Conservation (phyloP, 2,888 invertebrate genomes). For the Chymomyza procnemis region DNA sequence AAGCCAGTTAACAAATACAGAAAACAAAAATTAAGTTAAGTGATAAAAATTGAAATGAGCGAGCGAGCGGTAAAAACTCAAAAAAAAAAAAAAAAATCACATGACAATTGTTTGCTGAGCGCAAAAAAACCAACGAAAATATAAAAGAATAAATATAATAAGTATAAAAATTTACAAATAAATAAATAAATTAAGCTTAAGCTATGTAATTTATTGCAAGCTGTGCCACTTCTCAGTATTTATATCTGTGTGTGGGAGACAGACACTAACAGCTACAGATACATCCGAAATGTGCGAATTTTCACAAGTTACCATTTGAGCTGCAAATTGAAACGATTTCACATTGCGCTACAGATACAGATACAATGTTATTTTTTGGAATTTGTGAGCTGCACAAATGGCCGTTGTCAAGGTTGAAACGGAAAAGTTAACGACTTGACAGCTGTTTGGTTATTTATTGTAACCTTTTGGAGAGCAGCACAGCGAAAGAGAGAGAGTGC, state of each 20-base stretch:
- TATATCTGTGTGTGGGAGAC: slow-evolving; percentile 8
- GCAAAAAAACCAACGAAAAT: slow-evolving; percentile 11
- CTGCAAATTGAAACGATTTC: background rate
- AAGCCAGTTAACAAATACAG: slow-evolving; percentile 9
- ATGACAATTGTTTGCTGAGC: slow-evolving; percentile 45
- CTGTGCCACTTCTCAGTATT: slow-evolving; percentile 56
- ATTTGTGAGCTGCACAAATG: slow-evolving; percentile 6
- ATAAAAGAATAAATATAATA: background rate
- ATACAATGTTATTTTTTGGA: slow-evolving; percentile 11
- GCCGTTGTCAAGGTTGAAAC: background rate
- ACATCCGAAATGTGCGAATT: slow-evolving; percentile 59
- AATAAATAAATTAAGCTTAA: slow-evolving; percentile 56
- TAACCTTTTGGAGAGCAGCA: background rate
- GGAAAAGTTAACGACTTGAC: background rate
- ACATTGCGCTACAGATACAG: background rate
- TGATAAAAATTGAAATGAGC: slow-evolving; percentile 29
- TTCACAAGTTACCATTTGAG: slow-evolving; percentile 40
- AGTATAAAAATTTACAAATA: slow-evolving; percentile 49
- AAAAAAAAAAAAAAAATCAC: slow-evolving; percentile 48
- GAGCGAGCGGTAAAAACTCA: background rate
- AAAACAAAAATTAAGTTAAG: slow-evolving; percentile 23
- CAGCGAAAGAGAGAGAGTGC: background rate
- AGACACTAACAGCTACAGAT: background rate
- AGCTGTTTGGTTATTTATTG: background rate
- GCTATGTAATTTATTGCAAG: slow-evolving; percentile 44